Evolutionary conservation across 1,140 invertebrate genomes (phyloP).

Genomic region (Drosophila bipectinata): DNA sequence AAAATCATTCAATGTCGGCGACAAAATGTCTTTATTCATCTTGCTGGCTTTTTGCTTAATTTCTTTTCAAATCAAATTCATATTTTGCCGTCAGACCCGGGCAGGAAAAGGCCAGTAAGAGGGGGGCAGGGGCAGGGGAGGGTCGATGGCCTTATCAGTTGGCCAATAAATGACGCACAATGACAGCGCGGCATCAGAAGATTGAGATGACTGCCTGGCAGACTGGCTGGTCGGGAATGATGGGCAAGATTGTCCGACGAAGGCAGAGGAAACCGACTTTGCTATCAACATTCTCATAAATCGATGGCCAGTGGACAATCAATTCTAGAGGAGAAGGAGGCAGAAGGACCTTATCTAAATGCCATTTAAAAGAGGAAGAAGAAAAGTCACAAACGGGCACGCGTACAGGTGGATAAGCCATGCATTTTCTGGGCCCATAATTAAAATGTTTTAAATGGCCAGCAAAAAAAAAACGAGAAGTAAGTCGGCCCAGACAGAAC

Average conservation of each 20-base stretch:
- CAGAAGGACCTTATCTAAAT: constrained; percentile 68
- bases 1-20: constrained; percentile 39
- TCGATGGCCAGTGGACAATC: constrained; percentile 59
- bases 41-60: constrained; percentile 55
- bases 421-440: constrained; percentile 70
- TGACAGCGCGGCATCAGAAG: constrained; percentile 12
- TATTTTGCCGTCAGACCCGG: constrained; percentile 45
- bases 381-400: constrained; percentile 10
- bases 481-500: constrained; percentile 41
- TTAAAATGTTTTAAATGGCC: constrained; percentile 76
- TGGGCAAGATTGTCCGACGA: constrained; percentile 23
- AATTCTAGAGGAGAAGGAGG: constrained; percentile 9
- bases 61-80: constrained; percentile 75
- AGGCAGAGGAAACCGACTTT: constrained; percentile 16
- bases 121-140: not conserved
- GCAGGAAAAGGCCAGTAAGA: not conserved
- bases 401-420: constrained; percentile 39
- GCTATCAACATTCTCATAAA: constrained; percentile 65
- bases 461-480: constrained; percentile 6
- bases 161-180: constrained; percentile 70
- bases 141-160: constrained; percentile 55
- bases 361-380: constrained; percentile 65
- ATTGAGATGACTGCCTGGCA: not conserved
- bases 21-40: constrained; percentile 73
- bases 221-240: constrained; percentile 12